Evolutionary conservation across 2,888 invertebrate genomes (phyloP).

Genomic region (Zhuqinia jingwanae): DNA sequence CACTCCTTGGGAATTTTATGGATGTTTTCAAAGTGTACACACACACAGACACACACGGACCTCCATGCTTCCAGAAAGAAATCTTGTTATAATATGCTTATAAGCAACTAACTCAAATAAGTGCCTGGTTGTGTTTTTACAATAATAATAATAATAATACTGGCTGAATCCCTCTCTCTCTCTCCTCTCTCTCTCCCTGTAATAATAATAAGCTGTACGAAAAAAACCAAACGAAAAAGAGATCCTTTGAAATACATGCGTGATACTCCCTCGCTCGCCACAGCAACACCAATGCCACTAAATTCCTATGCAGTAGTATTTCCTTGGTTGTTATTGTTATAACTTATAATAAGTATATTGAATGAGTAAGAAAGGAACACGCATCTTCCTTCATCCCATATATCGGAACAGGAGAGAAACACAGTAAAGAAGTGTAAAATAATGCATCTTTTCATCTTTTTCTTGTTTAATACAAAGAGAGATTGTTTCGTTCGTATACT

Average conservation of each 20-base stretch:
- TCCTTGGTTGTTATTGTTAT: not conserved
- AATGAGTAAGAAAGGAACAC: not conserved
- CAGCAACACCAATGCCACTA: not conserved
- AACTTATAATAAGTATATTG: conserved; percentile 25
- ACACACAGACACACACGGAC: conserved; percentile 15
- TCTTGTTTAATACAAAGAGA: conserved; percentile 48
- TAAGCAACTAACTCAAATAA: conserved; percentile 40
- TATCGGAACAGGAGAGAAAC: conserved; percentile 8
- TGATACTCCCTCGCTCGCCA: conserved; percentile 32
- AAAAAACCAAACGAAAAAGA: conserved; percentile 9
- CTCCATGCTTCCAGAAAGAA: conserved; percentile 66
- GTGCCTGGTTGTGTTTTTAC: conserved; percentile 27
- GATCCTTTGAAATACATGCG: conserved; percentile 32
- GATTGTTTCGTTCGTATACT: conserved; percentile 32
- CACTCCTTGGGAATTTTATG: conserved; percentile 37
- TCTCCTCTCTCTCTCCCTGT: conserved; percentile 6
- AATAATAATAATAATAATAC: conserved; percentile 3
- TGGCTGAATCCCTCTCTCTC: too few relatives aligned
- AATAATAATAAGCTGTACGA: too few relatives aligned
- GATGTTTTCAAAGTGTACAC: conserved; percentile 56
- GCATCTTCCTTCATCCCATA: conserved; percentile 23
- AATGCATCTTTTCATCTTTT: conserved; percentile 59
- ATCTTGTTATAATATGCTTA: conserved; percentile 27
- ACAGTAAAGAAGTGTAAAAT: conserved; percentile 23
- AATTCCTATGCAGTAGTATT: conserved; percentile 7